Evolutionary conservation across 2,113 vertebrate genomes (phyloP).

Genomic region (Micronisus gabar): DNA sequence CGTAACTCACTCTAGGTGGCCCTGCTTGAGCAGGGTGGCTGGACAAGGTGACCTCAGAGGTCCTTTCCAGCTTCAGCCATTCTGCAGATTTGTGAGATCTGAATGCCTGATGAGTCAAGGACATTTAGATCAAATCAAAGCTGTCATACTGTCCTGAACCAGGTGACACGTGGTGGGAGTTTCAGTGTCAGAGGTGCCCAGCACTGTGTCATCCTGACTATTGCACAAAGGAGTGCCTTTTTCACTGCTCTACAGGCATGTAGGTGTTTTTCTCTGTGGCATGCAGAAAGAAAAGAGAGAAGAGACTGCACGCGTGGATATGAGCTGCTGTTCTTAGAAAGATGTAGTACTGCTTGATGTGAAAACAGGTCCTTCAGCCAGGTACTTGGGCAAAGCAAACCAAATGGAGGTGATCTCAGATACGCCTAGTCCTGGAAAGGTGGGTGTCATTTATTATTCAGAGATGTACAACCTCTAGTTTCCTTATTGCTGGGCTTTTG

Average conservation of each 20-base stretch:
- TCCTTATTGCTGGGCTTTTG: neutral
- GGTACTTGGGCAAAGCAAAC: neutral
- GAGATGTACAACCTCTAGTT: neutral
- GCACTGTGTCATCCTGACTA: neutral
- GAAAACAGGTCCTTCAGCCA: neutral
- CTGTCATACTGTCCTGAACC: neutral
- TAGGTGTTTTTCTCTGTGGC: neutral
- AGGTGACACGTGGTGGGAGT: fast-evolving
- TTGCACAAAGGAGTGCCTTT: neutral
- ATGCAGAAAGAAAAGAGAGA: neutral
- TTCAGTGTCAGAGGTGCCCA: neutral
- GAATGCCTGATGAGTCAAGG: neutral
- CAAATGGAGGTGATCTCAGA: neutral
- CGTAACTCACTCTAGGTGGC: neutral
- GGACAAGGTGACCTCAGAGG: neutral
- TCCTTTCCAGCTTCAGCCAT: neutral
- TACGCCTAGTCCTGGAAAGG: fast-evolving
- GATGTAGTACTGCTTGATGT: neutral
- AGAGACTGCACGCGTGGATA: neutral
- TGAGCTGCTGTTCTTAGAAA: neutral
- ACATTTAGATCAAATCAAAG: neutral
- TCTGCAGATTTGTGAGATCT: neutral
- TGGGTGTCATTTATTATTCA: neutral
- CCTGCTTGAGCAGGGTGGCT: neutral
- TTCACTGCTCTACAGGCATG: neutral